Percentiles rank a stretch among this genome's conserved stretches.
phyloP scores from a whole-genome alignment of 2,113 vertebrate genomes.

The Podilymbus podiceps region DNA sequence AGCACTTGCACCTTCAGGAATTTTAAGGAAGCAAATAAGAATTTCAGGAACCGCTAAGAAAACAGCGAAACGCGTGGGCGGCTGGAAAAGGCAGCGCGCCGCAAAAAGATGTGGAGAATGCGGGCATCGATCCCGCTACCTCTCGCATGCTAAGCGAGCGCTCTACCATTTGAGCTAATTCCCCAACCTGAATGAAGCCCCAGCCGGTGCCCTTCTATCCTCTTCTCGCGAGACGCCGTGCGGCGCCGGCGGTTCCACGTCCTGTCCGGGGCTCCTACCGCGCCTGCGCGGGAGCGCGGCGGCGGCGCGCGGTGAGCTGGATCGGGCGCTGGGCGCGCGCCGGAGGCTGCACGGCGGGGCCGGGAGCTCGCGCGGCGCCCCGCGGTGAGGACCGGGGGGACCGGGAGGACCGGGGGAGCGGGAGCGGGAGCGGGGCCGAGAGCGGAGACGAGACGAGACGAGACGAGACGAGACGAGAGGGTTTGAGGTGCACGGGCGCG shows the following conservation, averaged over 20 bases:
- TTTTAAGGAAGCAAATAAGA: neutral
- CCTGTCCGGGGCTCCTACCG: rapidly evolving
- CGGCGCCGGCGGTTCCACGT: rapidly evolving
- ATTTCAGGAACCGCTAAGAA: rapidly evolving
- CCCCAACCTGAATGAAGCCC: neutral
- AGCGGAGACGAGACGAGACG: rapidly evolving
- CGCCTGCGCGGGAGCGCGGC: neutral
- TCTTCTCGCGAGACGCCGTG: neutral
- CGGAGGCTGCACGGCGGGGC: neutral
- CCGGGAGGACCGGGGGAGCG: too few species aligned
- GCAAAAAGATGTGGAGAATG: slow-evolving; percentile 65
- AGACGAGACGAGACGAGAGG: neutral
- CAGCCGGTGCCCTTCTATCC: rapidly evolving
- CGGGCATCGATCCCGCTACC: slow-evolving; percentile 79
- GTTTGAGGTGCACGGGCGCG: neutral
- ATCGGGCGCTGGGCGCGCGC: neutral
- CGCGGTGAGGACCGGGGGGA: neutral
- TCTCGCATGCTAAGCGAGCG: slow-evolving; percentile 77
- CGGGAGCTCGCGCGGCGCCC: neutral
- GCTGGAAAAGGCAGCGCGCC: too few species aligned
- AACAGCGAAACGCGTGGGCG: neutral
- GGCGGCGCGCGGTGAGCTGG: neutral
- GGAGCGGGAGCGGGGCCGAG: too few species aligned
- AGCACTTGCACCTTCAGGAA: rapidly evolving
- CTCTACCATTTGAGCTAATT: slow-evolving; percentile 81